Base-by-base conservation (phyloP, 1,140 invertebrate species). In the Drosophila repletoides region DNA sequence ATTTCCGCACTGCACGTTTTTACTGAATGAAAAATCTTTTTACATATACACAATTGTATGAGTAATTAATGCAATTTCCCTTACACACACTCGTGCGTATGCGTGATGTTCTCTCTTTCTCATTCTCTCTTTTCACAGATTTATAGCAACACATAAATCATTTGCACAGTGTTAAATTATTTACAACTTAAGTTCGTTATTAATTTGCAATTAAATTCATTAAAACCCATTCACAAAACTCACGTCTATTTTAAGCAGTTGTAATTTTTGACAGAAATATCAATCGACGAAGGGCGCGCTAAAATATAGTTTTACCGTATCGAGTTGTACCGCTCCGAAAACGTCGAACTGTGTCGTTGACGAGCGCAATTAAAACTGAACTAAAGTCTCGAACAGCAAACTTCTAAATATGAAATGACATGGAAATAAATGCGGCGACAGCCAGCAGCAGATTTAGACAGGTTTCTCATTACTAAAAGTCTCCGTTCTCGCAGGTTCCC, bases 321-420 rank as follows among this genome's bases (percentile, higher is more conserved):
- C 41, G 19, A 22, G 14, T 14, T 10, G 22, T 9, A 9, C 21
- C 28, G 24, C 34, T 15, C 29, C 14, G 29, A n/a, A n/a, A n/a
- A n/a, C 38, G 31, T 9, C 21, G 61, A 49, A 48, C 36, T 45
- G 70, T 71, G 65, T 55, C 70, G 77, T 45, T 41, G 75, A 52
- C 63, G 72, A 29, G 63, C 77, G 66, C 79, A 72, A 74, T 84
- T 68, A 79, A 79, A 84, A 84, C 80, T 84, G 72, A 86, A 67
- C 80, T 75, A 56, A 68, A 65, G 48, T 55, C 80, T 58, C 48
- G 51, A 59, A 24, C 40, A 40, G 46, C 56, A 29, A 64, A 79
- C 79, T 84, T 84, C 79, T 86, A 83, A 84, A 83, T 84, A 83
- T 84, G 64, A 83, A 83, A 55, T 77, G 77, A 63, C 72, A 74